Base-by-base conservation (phyloP, 1,140 invertebrate species). In the Nebria ingens region DNA sequence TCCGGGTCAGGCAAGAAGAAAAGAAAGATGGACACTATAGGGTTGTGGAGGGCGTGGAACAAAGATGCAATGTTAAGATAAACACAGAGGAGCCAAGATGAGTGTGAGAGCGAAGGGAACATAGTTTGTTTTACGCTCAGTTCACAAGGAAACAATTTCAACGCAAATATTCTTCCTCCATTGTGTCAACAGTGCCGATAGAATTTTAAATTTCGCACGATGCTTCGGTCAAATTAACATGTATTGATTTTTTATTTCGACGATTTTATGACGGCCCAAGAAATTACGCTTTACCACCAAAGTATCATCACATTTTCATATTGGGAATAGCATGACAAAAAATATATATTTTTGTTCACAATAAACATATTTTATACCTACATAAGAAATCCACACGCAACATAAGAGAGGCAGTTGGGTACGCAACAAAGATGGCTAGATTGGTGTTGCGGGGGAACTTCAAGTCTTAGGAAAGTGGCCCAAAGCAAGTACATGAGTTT, bases 71-170 rank as follows among this genome's bases (percentile, higher is more conserved):
- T 11, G 13, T 13, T 29, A 45, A 45, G 40, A 45, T 45, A 45
- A 45, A 45, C 40, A n/a, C n/a, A 45, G 40, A 45, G 17, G 40
- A 45, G 40, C 9, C 40, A 12, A 45, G 40, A 45, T 6, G 50
- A 52, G 51, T 19, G 20, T 23, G 51, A 56, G n/a, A 50, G 21
- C 25, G 55, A 54, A 54, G 23, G 25, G 50, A 58, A 29, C 20
- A 53, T 22, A 59, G 55, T 59, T 56, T 59, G 58, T 56, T 59
- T 56, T 56, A 54, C 58, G 58, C 58, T 51, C 51, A 29, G 56
- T 59, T 59, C 58, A 56, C 58, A 56, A 54, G 55, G 58, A 59
- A 59, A 59, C 55, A 59, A 56, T 59, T 56, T 56, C 50, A 53
- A 54, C 20, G 55, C 55, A 56, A 59, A 59, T 52, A 56, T 56